Conservation (phyloP, 2,888 invertebrate genomes). For the Iphiclides podalirius region DNA sequence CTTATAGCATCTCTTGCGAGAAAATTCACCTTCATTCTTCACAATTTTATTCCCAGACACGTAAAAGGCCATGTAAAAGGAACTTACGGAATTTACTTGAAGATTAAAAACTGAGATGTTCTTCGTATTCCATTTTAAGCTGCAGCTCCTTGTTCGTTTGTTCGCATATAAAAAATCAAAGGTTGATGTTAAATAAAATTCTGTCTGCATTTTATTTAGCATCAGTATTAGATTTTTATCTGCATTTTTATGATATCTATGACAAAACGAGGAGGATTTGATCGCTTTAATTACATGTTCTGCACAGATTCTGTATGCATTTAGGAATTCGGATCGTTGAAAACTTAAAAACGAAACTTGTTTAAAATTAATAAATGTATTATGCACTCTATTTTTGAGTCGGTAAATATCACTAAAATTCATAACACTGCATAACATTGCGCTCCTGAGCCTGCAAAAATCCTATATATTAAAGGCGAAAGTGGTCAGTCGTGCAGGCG, state of each 20-base stretch:
- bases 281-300: too few species aligned
- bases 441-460: slow-evolving; percentile 5
- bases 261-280: too few species aligned
- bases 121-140: slow-evolving; percentile 35
- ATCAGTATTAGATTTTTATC: too few species aligned
- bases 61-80: slow-evolving; percentile 21
- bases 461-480: slow-evolving; percentile 24
- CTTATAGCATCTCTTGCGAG: slow-evolving; percentile 15
- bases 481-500: slow-evolving; percentile 51
- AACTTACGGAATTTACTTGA: slow-evolving; percentile 42
- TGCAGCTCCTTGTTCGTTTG: neutral
- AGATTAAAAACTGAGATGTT: slow-evolving; percentile 38
- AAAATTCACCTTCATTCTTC: slow-evolving; percentile 25
- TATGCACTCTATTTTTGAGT: neutral
- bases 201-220: too few species aligned
- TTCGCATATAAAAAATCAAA: too few species aligned
- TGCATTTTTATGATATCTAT: too few species aligned
- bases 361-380: too few species aligned
- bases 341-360: too few species aligned
- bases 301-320: too few species aligned
- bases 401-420: neutral
- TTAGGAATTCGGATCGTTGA: too few species aligned
- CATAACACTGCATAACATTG: neutral
- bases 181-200: too few species aligned
- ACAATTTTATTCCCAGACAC: slow-evolving; percentile 32